Evolutionary conservation across 2,888 invertebrate genomes (phyloP).

Genomic region (Stramonita haemastoma): DNA sequence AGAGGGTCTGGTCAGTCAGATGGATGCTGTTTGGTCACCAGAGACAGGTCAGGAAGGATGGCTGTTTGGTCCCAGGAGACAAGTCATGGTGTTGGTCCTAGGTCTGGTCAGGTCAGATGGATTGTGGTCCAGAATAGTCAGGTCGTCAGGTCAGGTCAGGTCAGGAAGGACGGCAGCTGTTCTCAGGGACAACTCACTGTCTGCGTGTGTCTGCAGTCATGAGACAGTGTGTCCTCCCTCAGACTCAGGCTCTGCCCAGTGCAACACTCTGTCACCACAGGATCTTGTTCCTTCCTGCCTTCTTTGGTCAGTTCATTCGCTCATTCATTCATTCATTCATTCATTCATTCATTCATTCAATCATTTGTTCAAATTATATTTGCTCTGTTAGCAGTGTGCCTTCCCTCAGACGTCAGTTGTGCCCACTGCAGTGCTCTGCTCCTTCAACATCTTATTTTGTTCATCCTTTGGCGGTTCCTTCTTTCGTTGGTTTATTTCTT

Average conservation of each 20-base stretch:
- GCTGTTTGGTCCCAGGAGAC: too few species aligned
- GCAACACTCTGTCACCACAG: constrained; percentile 11
- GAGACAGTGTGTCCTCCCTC: constrained; percentile 67
- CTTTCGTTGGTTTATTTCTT: not conserved
- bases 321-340: too few species aligned
- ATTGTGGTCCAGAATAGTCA: too few species aligned
- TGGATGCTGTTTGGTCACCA: too few species aligned
- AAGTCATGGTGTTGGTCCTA: too few species aligned
- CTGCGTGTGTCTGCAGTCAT: constrained; percentile 51
- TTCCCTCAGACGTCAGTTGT: constrained; percentile 57
- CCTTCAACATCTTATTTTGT: not conserved
- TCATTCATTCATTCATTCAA: too few species aligned
- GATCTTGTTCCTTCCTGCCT: not conserved
- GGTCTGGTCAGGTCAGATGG: too few species aligned
- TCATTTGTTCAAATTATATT: too few species aligned
- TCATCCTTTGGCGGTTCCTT: too few species aligned
- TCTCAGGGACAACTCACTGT: constrained; percentile 60
- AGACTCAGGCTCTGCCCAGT: constrained; percentile 49
- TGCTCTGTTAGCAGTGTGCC: constrained; percentile 63
- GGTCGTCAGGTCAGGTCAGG: too few species aligned
- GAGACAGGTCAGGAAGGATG: too few species aligned
- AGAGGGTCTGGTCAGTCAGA: too few species aligned
- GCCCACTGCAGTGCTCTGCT: constrained; percentile 29
- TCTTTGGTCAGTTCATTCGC: not conserved
- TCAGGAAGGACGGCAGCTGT: constrained; percentile 49